phyloP scores from a whole-genome alignment of 2,113 vertebrate genomes.

The Dromiciops gliroides region DNA sequence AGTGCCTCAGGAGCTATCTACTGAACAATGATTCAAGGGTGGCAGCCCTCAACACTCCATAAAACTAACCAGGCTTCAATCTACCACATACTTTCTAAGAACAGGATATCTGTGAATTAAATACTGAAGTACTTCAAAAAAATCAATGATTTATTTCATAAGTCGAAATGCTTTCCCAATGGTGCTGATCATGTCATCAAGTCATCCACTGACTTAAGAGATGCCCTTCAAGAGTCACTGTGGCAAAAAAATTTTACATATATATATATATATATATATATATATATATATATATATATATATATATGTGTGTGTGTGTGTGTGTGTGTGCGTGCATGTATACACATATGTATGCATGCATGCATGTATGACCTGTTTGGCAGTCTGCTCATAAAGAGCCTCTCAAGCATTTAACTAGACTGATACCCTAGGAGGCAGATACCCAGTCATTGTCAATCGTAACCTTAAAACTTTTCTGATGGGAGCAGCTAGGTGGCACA shows the following conservation, averaged over 20 bases:
- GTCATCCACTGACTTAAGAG: neutral
- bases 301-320: too few relatives aligned
- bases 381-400: neutral
- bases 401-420: neutral
- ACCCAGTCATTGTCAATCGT: too few relatives aligned
- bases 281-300: too few relatives aligned
- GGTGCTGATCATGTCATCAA: neutral
- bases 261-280: neutral
- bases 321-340: too few relatives aligned
- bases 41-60: neutral
- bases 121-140: neutral
- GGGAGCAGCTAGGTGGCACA: too few relatives aligned
- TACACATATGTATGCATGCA: neutral
- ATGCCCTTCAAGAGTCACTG: neutral
- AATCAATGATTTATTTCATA: neutral
- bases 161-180: neutral
- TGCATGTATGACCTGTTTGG: neutral
- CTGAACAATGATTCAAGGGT: neutral
- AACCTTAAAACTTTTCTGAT: too few relatives aligned
- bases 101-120: neutral
- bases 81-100: neutral
- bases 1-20: neutral
- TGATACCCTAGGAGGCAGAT: neutral
- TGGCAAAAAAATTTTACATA: neutral
- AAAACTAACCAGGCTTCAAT: neutral